Evolutionary conservation across 2,888 invertebrate genomes (phyloP), one percentile per base, ranked within the genome.

Genomic region (Synergus japonicus): DNA sequence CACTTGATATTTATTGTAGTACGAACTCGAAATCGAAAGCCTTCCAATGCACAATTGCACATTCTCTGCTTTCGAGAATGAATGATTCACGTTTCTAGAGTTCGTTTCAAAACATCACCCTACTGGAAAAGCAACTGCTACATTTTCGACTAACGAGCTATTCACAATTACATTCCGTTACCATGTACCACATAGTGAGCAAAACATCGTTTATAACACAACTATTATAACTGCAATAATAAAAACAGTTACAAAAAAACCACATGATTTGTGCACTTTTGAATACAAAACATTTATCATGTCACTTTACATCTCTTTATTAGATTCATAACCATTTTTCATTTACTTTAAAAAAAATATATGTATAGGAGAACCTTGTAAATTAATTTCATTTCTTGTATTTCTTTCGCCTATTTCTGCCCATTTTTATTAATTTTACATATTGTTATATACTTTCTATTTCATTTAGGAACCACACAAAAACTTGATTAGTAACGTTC

Each of bases 151-250:
- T 54, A 73, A 73, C 73, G 41, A 54, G 37, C 54, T 54, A 73
- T 73, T 73, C 73, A 41, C 37, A n/a, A 67, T 46, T 73, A n/a
- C 54, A 49, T 54, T 73, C 73, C 5, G 73, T 73, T 29, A 54
- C 37, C 49, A 54, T 73, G 10, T 10, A 54, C n/a, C 37, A 15
- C 37, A 54, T 10, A 54, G 73, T 37, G 29, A 10, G 29, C 4
- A 54, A n/a, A 69, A 37, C 13, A 73, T 73, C 37, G n/a, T 29
- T 29, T 10, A 73, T 46, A 22, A 67, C 43, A 5, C 54, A 41
- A 29, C 54, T 37, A 37, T 73, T 54, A 73, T 37, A 8, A 66
- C n/a, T 46, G 7, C 37, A 4, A 41, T 9, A 73, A 54, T 73
- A 73, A 54, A 67, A 67, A 44, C 0, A 22, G 18, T 18, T 60